Evolutionary conservation across 2,888 invertebrate genomes (phyloP), one percentile per base, ranked within the genome.

Genomic region (Julus scanicus): DNA sequence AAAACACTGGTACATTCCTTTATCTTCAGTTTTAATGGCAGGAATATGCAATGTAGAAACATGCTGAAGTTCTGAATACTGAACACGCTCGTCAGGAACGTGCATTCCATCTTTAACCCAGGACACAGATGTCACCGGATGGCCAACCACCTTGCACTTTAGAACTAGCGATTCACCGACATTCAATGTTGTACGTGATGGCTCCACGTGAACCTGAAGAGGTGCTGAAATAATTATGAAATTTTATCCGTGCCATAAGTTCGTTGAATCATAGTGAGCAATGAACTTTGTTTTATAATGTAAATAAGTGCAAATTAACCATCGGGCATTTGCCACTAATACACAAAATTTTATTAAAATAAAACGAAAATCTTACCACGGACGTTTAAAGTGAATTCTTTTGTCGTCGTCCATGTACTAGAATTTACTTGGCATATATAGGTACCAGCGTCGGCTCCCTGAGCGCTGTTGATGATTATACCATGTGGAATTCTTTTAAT

Each of bases 1-100:
- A 29, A 88, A 88, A 48, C 88, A 88, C 37, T 88, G 88, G 48
- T 88, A 88, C 84, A 88, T 84, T 88, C 88, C 88, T 29, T 88
- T 88, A 40, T 88, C 84, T 17, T 88, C 80, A 17, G 84, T 49
- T 48, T 15, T 29, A 17, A 84, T 44, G 8, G 84, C 39, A 9
- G 71, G 20, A 37, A 84, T 44, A 3, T 84, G 17, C 20, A 88
- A 39, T 3, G 6, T 53, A 2, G 88, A 84, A 49, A 15, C 11
- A 8, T n/a, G n/a, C 20, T 84, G 49, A 29, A 9, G 8, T 17
- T 48, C 17, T n/a, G 71, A 80, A 20, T 71, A 39, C n/a, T 84
- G 84, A 29, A 29, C 53, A 29, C 0, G 44, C 6, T 17, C 49
- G 44, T 11, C 8, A 2, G 71, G 20, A 15, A 88, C 13, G 11